Percentiles rank a stretch among this genome's conserved stretches.
phyloP scores from a whole-genome alignment of 2,888 invertebrate genomes.

The Apoda limacodes region DNA sequence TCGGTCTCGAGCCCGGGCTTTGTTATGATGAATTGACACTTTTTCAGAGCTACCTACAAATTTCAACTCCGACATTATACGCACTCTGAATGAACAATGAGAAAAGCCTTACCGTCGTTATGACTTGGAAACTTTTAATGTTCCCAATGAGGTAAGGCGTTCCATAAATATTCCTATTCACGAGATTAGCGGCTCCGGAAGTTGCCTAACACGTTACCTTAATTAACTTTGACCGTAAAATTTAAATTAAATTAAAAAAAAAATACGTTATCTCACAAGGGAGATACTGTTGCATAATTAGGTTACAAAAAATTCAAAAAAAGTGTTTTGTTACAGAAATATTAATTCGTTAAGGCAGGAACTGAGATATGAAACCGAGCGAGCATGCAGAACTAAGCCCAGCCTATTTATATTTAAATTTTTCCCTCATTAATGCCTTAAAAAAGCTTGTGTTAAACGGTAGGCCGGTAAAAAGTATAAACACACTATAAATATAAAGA shows the following conservation, averaged over 20 bases:
- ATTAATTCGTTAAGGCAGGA: too few relatives aligned
- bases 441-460: constrained; percentile 30
- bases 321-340: too few relatives aligned
- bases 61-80: constrained; percentile 61
- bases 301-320: too few relatives aligned
- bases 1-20: constrained; percentile 61
- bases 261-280: too few relatives aligned
- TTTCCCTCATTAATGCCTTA: constrained; percentile 27
- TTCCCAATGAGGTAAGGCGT: constrained; percentile 57
- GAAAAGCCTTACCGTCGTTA: constrained; percentile 51
- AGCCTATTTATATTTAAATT: constrained; percentile 34
- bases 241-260: too few relatives aligned
- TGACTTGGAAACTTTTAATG: constrained; percentile 63
- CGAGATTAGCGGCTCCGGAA: constrained; percentile 50
- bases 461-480: constrained; percentile 44
- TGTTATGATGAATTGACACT: constrained; percentile 69
- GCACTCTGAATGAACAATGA: constrained; percentile 65
- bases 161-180: constrained; percentile 55
- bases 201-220: constrained; percentile 42
- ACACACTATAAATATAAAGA: constrained; percentile 52
- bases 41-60: constrained; percentile 65
- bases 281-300: too few relatives aligned
- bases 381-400: constrained; percentile 11
- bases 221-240: too few relatives aligned
- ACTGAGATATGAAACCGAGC: not conserved